These are phyloP conservation scores for Sander vitreus DNA, from an alignment of 2,113 vertebrate species.

Conservation along the genomic window DNA sequence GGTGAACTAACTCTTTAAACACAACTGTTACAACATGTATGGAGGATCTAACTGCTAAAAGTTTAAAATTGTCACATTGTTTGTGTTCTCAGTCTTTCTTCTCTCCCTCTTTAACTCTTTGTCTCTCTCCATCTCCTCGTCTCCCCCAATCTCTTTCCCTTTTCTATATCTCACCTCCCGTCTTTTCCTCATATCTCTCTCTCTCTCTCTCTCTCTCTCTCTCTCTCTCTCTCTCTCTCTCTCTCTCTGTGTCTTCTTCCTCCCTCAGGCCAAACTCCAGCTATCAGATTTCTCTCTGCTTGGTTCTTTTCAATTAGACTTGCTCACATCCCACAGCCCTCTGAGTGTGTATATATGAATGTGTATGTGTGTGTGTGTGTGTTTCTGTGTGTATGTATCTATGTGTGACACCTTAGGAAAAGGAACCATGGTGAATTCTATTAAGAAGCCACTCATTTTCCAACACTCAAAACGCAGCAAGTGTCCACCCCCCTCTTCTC, in stretches of 20 bases:
- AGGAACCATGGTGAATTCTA: constrained; percentile 67
- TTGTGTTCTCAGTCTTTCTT: neutral
- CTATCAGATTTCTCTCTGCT: constrained; percentile 79
- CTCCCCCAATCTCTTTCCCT: neutral
- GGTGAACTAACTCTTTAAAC: neutral
- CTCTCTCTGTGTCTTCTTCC: constrained; percentile 23
- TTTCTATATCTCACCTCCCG: neutral
- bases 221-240: neutral
- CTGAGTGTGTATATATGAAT: constrained; percentile 27
- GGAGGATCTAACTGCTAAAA: neutral
- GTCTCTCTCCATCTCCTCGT: neutral
- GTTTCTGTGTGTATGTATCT: constrained; percentile 26
- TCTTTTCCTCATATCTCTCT: neutral
- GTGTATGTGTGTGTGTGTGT: constrained; percentile 15
- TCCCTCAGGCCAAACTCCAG: constrained; percentile 70
- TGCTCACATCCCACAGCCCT: constrained; percentile 58
- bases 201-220: neutral
- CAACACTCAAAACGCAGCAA: constrained; percentile 60
- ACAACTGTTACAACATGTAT: neutral
- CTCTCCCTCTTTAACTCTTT: constrained; percentile 1
- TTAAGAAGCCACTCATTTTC: constrained; percentile 67
- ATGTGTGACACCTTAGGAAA: constrained; percentile 68
- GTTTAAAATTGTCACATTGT: neutral
- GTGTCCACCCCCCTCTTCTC: constrained; percentile 40
- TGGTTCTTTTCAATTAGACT: constrained; percentile 78